Base-by-base conservation (phyloP, 1,140 invertebrate species). In the Neodiprion pinetum region DNA sequence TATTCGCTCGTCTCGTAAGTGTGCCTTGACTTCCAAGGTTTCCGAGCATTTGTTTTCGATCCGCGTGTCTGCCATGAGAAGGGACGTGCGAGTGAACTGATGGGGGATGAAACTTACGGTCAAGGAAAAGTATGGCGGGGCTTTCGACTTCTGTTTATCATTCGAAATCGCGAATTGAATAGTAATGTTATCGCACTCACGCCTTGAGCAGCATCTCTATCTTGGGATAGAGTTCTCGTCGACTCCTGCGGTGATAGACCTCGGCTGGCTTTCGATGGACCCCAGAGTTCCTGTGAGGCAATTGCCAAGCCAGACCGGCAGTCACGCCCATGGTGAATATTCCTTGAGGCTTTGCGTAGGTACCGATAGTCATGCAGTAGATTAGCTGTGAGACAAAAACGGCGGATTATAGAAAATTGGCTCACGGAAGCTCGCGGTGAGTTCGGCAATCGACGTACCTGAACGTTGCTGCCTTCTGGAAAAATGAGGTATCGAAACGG, bases 301-400 rank as follows among this genome's bases (percentile, higher is more conserved):
- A 85, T 83, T 94, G 92, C 88, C 91, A 95, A 17, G 93, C 93
- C 76, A 95, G 86, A 3, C 93, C 93, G 21, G 93, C 93, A 12
- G 94, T 95, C 70, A 92, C 88, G 23, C 94, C 94, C 74, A 93
- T 86, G 9, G 92, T 90, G 77, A 93, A 91, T 47, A 92, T 90
- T 75, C 91, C 90, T 11, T 88, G 86, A n/a, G 92, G 90, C 17
- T 84, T 86, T 2, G 89, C 78, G 75, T 89, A 84, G 14, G 88
- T 88, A n/a, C 89, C 88, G 71, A 91, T 90, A 0, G 92, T 93
- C 75, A 91, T 80, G 79, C 92, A 93, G 80, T 92, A 93, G 78
- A 93, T 91, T 90, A 90, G 82, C 88, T 90, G 79, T 40, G 83
- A 87, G 76, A 69, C 74, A 70, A 75, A 66, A 80, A 74, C 73